A percentile compares a stretch with the other conserved stretches of the same genome.
These are phyloP conservation scores for Caenorhabditis drosophilae DNA, from an alignment of 2,888 invertebrate species.

Conservation along the genomic window DNA sequence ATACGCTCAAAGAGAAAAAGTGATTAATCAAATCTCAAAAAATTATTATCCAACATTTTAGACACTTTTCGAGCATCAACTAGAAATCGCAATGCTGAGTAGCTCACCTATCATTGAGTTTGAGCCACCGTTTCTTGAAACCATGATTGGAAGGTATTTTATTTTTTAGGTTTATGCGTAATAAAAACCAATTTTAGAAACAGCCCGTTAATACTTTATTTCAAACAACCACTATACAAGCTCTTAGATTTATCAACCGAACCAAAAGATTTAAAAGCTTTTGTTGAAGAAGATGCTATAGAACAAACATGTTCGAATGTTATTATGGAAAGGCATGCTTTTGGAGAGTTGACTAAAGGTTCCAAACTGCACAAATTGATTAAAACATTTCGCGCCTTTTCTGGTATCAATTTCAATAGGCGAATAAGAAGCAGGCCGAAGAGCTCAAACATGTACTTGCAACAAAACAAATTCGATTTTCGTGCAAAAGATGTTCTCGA, in stretches of 20 bases:
- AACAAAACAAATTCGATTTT: too few species aligned
- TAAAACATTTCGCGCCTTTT: slow-evolving; percentile 19
- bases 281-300: slow-evolving; percentile 23
- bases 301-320: background rate
- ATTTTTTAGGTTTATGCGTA: background rate
- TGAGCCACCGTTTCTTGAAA: slow-evolving; percentile 85
- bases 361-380: slow-evolving; percentile 4
- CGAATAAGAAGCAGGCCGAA: too few species aligned
- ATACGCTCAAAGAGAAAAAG: slow-evolving; percentile 42
- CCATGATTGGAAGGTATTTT: slow-evolving; percentile 76
- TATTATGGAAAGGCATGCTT: slow-evolving; percentile 6
- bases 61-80: slow-evolving; percentile 44
- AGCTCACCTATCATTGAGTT: slow-evolving; percentile 86
- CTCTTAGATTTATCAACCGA: slow-evolving; percentile 37
- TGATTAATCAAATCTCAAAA: background rate
- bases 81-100: slow-evolving; percentile 73
- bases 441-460: too few species aligned
- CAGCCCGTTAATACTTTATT: slow-evolving; percentile 73
- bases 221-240: slow-evolving; percentile 61
- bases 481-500: slow-evolving; percentile 69
- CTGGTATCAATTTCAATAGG: slow-evolving; percentile 25
- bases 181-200: slow-evolving; percentile 68
- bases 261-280: slow-evolving; percentile 31
- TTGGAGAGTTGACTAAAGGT: slow-evolving; percentile 18
- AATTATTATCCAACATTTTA: slow-evolving; percentile 11